Conservation (phyloP, 2,888 invertebrate genomes). For the Metopia argyrocephala region DNA sequence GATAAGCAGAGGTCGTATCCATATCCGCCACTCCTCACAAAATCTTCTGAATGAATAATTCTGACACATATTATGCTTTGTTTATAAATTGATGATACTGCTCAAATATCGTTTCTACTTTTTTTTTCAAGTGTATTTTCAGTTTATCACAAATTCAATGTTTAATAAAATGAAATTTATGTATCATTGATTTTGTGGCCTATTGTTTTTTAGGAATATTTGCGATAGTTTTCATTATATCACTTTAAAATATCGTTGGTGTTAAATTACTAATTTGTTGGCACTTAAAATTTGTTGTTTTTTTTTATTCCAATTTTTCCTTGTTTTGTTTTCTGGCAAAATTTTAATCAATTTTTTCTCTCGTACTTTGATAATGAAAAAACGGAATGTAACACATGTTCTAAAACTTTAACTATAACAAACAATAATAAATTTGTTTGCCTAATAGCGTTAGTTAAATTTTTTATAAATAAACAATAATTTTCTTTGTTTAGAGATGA, state of each 20-base stretch:
- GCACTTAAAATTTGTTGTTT: slow-evolving; percentile 42
- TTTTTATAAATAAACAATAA: slow-evolving; percentile 30
- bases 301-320: slow-evolving; percentile 28
- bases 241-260: slow-evolving; percentile 27
- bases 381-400: slow-evolving; percentile 40
- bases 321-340: slow-evolving; percentile 28
- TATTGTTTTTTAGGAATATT: not conserved
- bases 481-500: slow-evolving; percentile 37
- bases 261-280: slow-evolving; percentile 50
- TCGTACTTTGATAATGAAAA: slow-evolving; percentile 33
- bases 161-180: not conserved
- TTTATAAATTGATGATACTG: not conserved
- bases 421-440: not conserved
- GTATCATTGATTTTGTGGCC: not conserved
- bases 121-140: not conserved
- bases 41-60: slow-evolving; percentile 70
- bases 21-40: slow-evolving; percentile 86
- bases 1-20: slow-evolving; percentile 93
- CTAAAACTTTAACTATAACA: not conserved
- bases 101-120: not conserved
- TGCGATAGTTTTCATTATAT: not conserved
- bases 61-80: slow-evolving; percentile 45
- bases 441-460: not conserved
- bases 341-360: slow-evolving; percentile 56
- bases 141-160: not conserved